Evolutionary conservation across 2,888 invertebrate genomes (phyloP).

Genomic region (Nemotelus pantherinus): DNA sequence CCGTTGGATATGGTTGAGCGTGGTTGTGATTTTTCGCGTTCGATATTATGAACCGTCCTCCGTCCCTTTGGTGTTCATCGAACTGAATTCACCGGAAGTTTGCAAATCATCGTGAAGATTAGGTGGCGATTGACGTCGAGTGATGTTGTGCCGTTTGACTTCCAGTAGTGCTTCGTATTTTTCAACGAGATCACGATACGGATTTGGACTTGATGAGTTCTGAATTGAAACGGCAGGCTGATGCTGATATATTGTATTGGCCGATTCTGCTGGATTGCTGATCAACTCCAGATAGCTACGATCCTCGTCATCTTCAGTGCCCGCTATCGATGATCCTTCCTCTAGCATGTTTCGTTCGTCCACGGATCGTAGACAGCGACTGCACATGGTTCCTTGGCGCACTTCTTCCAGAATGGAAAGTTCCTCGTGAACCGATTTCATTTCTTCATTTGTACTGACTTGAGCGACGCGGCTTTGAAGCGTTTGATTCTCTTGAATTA

Average conservation of each 20-base stretch:
- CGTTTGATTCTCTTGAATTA: constrained; percentile 64
- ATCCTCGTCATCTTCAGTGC: constrained; percentile 79
- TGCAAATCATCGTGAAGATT: constrained; percentile 73
- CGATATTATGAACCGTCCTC: constrained; percentile 61
- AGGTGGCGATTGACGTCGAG: constrained; percentile 65
- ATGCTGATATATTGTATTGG: constrained; percentile 54
- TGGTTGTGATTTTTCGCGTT: constrained; percentile 64
- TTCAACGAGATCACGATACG: constrained; percentile 82
- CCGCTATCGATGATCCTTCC: constrained; percentile 69
- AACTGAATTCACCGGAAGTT: constrained; percentile 77
- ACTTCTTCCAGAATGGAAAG: constrained; percentile 86
- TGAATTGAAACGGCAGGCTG: constrained; percentile 67
- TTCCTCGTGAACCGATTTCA: constrained; percentile 85
- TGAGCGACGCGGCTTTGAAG: constrained; percentile 62
- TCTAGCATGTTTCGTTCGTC: constrained; percentile 66
- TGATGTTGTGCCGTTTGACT: constrained; percentile 75
- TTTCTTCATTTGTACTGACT: constrained; percentile 73
- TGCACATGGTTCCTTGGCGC: constrained; percentile 84
- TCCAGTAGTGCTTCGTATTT: constrained; percentile 86
- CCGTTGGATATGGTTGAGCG: neutral
- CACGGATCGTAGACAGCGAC: constrained; percentile 78
- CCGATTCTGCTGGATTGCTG: constrained; percentile 58
- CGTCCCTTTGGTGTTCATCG: constrained; percentile 72
- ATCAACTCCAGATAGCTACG: constrained; percentile 67
- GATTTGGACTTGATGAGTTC: constrained; percentile 67